Percentiles rank a stretch among this genome's conserved stretches.
These are phyloP conservation scores for Spodoptera litura DNA, from an alignment of 1,140 invertebrate species.

Conservation along the genomic window DNA sequence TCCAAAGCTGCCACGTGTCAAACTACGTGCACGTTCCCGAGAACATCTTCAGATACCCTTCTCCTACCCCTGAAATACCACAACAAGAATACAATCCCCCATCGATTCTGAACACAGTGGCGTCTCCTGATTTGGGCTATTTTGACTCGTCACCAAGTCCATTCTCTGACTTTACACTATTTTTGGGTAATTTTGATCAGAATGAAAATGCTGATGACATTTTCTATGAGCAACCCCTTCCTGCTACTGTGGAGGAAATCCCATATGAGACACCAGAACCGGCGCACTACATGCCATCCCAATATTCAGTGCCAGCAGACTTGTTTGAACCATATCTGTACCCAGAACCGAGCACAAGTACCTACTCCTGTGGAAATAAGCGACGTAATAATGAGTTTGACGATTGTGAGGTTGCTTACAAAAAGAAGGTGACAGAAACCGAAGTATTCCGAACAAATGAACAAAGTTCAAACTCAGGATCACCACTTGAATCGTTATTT, in stretches of 20 bases:
- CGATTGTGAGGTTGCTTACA: neutral
- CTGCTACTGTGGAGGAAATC: neutral
- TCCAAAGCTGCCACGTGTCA: neutral
- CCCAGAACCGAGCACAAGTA: neutral
- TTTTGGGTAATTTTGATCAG: neutral
- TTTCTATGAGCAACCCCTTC: neutral
- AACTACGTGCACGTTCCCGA: neutral
- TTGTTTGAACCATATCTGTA: neutral
- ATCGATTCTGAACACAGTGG: neutral
- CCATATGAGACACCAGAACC: neutral
- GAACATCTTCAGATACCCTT: neutral
- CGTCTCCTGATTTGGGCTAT: neutral
- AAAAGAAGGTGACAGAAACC: constrained; percentile 7
- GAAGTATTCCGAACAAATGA: neutral
- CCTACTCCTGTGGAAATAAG: neutral
- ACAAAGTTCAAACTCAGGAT: neutral
- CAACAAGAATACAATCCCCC: neutral
- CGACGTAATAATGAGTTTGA: constrained; percentile 15
- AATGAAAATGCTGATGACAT: neutral
- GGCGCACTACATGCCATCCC: neutral
- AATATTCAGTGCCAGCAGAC: neutral
- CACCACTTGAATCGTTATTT: neutral
- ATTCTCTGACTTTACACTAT: neutral
- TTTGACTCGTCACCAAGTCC: neutral
- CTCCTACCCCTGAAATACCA: neutral